These are phyloP conservation scores for Corythornis leucogaster DNA, from an alignment of 2,797 vertebrate species.

Conservation along the genomic window DNA sequence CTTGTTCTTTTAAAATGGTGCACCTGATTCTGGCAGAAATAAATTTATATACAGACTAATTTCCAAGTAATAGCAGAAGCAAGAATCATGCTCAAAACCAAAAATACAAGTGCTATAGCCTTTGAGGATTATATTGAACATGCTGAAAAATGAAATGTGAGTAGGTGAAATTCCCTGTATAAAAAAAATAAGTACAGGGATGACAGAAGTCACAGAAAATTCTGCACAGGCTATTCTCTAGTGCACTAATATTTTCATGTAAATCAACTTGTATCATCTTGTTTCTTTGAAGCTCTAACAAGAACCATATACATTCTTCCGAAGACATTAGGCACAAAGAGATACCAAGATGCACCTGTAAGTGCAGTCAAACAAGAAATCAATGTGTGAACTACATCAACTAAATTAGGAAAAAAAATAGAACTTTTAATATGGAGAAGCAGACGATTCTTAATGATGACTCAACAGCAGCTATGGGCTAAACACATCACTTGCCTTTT, in stretches of 20 bases:
- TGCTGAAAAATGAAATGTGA: not conserved
- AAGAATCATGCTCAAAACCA: not conserved
- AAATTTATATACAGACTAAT: not conserved
- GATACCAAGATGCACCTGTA: not conserved
- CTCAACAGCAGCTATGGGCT: not conserved
- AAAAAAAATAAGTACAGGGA: conserved; percentile 1
- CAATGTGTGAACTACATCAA: not conserved
- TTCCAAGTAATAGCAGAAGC: conserved; percentile 16
- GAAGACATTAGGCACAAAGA: not conserved
- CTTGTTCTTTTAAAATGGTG: conserved; percentile 30
- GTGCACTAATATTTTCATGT: not conserved
- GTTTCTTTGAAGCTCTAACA: not conserved
- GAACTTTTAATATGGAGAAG: not conserved
- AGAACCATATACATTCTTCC: not conserved
- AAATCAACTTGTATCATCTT: not conserved
- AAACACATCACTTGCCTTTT: not conserved
- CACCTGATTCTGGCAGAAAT: not conserved
- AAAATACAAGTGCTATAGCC: not conserved
- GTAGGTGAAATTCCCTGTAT: not conserved
- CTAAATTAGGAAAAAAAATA: not conserved
- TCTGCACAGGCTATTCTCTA: not conserved
- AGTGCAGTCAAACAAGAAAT: not conserved
- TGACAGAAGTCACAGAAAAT: not conserved
- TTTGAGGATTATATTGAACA: not conserved
- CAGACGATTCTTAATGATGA: not conserved